Base-by-base conservation (phyloP, 1,140 invertebrate species). In the Diorhabda elongata region DNA sequence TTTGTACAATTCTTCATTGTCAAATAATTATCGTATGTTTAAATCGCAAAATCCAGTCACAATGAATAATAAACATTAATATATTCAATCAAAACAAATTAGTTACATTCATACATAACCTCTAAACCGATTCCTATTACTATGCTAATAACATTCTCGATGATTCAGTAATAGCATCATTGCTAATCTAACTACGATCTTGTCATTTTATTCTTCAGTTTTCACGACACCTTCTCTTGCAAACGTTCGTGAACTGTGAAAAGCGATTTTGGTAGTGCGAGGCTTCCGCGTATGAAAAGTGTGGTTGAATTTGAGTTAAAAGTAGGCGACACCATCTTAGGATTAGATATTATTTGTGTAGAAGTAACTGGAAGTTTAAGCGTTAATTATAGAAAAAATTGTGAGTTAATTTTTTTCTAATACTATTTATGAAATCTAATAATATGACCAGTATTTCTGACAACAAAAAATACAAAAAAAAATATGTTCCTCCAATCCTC, bases 161-260 rank as follows among this genome's bases (percentile, higher is more conserved):
- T 52, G 47, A 52, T 52, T 52, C 47, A 52, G n/a, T n/a, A 52
- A 52, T 52, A n/a, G 47, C 47, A 52, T 52, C 47, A 52, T 52
- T 8, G 2, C 47, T 52, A 52, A 52, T 8, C 47, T 52, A 6
- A 52, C 47, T 4, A 8, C 47, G 47, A 52, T 6, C n/a, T 52
- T 52, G 47, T 52, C 47, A 52, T 52, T 52, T 52, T 52, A 3
- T 9, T n/a, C n/a, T 52, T 52, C 47, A 52, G 47, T 52, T 52
- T 52, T 52, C 47, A 8, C 47, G 47, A 52, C 6, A 8, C 6
- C 2, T 52, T 52, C 6, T n/a, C n/a, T 52, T 52, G 47, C 47
- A 3, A 52, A n/a, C 4, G 47, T 52, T 52, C 47, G 47, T n/a
- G 47, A n/a, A 8, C n/a, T 6, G 47, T 52, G 47, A n/a, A 52